These are phyloP conservation scores for Notolepis coatsorum DNA, from an alignment of 2,797 vertebrate genomes.

Conservation along the genomic window DNA sequence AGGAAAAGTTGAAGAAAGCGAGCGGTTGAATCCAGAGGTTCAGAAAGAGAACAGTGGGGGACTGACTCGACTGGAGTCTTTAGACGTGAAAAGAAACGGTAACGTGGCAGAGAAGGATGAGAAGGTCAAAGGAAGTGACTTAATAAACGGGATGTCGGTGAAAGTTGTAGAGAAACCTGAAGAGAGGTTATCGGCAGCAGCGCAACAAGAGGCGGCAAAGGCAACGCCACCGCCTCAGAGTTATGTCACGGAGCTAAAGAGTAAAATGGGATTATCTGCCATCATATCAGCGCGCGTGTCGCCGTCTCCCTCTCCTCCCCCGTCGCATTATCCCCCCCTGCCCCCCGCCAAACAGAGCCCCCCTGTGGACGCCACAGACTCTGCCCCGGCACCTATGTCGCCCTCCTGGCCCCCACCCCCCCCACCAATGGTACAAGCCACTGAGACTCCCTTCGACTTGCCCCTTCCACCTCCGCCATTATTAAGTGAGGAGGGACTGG, in stretches of 20 bases:
- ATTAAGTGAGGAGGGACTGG: constrained; percentile 44
- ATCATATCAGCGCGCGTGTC: constrained; percentile 46
- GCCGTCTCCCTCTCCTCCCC: constrained; percentile 81
- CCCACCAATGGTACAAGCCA: constrained; percentile 66
- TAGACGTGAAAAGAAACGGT: constrained; percentile 50
- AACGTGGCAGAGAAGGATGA: constrained; percentile 47
- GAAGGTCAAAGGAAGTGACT: constrained; percentile 60
- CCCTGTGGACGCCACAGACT: constrained; percentile 13
- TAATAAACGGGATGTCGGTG: constrained; percentile 50
- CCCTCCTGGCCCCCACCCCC: constrained; percentile 86
- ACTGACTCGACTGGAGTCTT: constrained; percentile 42
- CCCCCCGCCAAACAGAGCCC: constrained; percentile 72
- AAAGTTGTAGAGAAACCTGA: constrained; percentile 56
- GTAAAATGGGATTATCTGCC: not conserved
- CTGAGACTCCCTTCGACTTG: constrained; percentile 75
- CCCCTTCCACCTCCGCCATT: constrained; percentile 76
- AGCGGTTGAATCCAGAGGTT: constrained; percentile 47
- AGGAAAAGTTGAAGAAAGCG: constrained; percentile 60
- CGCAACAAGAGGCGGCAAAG: constrained; percentile 33
- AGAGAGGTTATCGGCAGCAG: constrained; percentile 37
- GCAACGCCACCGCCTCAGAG: constrained; percentile 6
- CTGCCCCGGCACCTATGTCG: constrained; percentile 32
- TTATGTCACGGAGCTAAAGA: constrained; percentile 28
- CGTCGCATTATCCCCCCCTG: constrained; percentile 79
- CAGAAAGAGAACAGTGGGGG: constrained; percentile 53